These are phyloP conservation scores for Psephotus haematonotus DNA, from an alignment of 2,113 vertebrate genomes.

Conservation along the genomic window DNA sequence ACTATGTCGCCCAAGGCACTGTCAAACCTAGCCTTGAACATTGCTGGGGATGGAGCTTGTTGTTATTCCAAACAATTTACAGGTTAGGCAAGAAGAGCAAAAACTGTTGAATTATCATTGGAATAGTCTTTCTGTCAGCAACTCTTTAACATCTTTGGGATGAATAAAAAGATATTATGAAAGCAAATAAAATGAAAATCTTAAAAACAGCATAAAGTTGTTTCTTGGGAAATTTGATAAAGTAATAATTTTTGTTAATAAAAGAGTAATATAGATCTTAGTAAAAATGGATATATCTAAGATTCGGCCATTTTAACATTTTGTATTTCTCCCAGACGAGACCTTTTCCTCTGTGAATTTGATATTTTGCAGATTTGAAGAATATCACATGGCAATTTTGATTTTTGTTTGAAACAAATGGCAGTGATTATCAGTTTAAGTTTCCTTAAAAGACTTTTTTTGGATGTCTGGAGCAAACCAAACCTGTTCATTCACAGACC, in stretches of 20 bases:
- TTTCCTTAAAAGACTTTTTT: neutral
- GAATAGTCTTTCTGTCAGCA: neutral
- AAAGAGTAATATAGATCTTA: neutral
- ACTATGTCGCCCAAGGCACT: neutral
- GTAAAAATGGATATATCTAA: neutral
- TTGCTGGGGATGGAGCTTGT: neutral
- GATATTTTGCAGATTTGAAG: neutral
- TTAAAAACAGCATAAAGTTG: neutral
- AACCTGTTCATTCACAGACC: neutral
- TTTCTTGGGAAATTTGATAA: neutral
- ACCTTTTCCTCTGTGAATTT: neutral
- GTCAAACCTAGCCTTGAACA: neutral
- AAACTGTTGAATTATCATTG: neutral
- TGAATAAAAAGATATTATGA: neutral
- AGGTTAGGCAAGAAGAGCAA: neutral
- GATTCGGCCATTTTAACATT: neutral
- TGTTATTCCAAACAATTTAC: neutral
- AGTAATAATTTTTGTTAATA: neutral
- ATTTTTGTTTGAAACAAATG: neutral
- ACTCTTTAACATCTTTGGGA: neutral
- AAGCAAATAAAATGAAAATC: neutral
- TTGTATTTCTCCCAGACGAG: neutral
- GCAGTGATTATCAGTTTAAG: neutral
- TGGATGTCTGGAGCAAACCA: neutral
- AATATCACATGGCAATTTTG: neutral